Conservation (phyloP, 2,888 invertebrate species). For the Troilus luridus region DNA sequence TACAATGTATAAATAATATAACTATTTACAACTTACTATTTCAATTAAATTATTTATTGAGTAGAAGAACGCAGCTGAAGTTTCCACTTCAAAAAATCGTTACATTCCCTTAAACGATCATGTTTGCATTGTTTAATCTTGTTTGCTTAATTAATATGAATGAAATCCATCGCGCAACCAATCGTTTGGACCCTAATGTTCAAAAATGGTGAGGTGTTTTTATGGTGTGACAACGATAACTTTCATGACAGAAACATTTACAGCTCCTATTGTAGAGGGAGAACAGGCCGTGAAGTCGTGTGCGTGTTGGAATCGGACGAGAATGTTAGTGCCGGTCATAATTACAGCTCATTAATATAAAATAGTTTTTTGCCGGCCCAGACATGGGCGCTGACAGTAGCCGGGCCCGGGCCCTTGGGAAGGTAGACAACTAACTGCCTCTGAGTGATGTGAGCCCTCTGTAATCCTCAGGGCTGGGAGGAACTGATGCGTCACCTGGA, state of each 20-base stretch:
- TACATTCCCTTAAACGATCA: too few relatives aligned
- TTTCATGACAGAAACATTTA: slow-evolving; percentile 22
- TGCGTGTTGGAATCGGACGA: slow-evolving; percentile 19
- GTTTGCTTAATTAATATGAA: neutral
- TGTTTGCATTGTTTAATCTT: neutral
- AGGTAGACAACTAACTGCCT: neutral
- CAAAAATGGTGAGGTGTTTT: neutral
- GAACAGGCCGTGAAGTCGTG: slow-evolving; percentile 7
- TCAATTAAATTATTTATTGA: too few relatives aligned
- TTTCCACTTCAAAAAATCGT: neutral
- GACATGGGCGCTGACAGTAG: slow-evolving; percentile 44
- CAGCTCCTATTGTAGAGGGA: neutral
- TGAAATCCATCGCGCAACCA: neutral
- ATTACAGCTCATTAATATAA: slow-evolving; percentile 36
- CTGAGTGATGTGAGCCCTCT: slow-evolving; percentile 37
- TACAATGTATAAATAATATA: too few relatives aligned
- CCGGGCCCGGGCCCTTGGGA: neutral
- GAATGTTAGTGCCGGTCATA: neutral
- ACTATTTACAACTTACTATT: too few relatives aligned
- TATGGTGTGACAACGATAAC: neutral
- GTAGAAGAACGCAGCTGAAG: too few relatives aligned
- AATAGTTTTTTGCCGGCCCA: slow-evolving; percentile 26
- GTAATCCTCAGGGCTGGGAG: slow-evolving; percentile 27
- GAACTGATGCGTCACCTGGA: slow-evolving; percentile 46
- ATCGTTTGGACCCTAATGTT: neutral